These are phyloP conservation scores for Bos javanicus DNA, from an alignment of 2,113 vertebrate genomes.

Conservation along the genomic window DNA sequence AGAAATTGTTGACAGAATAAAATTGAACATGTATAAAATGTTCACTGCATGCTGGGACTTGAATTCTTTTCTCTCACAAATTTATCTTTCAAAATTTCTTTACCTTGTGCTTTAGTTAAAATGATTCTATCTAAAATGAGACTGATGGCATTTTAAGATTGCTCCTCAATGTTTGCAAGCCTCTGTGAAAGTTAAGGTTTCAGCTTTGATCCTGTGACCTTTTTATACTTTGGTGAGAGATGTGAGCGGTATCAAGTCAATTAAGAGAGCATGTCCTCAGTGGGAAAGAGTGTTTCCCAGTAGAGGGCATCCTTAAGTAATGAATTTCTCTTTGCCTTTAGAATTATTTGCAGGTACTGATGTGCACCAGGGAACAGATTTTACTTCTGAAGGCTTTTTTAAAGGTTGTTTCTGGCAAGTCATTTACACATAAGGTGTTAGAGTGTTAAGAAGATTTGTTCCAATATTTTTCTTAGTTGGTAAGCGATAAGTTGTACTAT, in stretches of 20 bases:
- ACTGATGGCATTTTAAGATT: background rate
- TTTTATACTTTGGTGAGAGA: background rate
- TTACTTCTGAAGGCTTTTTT: constrained; percentile 20
- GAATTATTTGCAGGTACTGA: constrained; percentile 12
- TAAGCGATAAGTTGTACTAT: constrained; percentile 52
- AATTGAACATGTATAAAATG: background rate
- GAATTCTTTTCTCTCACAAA: background rate
- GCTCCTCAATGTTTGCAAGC: background rate
- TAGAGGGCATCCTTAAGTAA: constrained; percentile 77
- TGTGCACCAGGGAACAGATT: background rate
- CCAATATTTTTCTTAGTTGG: constrained; percentile 57
- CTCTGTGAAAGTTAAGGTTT: background rate
- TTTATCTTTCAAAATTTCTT: background rate
- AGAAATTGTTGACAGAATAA: background rate
- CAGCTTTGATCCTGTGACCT: background rate
- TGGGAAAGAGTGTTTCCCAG: constrained; percentile 59
- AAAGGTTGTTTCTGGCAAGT: constrained; percentile 54
- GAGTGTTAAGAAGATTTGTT: constrained; percentile 61
- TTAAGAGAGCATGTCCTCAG: background rate
- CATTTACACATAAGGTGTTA: constrained; percentile 61
- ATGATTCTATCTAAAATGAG: background rate
- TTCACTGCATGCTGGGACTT: background rate
- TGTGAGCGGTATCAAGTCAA: background rate
- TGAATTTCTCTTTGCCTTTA: constrained; percentile 17
- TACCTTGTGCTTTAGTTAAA: background rate